Conservation (phyloP, 2,797 vertebrate genomes). For the Urophycis tenuis region DNA sequence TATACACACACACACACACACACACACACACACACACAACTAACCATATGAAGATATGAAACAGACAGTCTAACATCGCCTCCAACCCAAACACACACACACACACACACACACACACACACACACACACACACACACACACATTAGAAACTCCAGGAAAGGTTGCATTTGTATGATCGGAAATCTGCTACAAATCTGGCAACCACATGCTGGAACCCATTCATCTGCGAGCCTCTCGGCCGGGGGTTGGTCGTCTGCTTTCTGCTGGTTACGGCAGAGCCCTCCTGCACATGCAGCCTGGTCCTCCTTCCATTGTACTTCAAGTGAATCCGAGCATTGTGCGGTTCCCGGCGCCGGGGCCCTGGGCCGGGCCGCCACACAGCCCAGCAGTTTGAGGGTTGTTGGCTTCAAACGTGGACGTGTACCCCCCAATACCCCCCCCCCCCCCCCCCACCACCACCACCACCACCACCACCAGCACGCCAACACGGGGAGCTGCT, state of each 20-base stretch:
- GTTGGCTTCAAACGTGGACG: neutral
- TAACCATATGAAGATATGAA: neutral
- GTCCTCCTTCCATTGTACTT: slow-evolving; percentile 46
- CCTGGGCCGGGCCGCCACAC: neutral
- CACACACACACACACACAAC: slow-evolving; percentile 11
- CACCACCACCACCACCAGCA: neutral
- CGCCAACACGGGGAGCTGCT: neutral
- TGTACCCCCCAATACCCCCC: no score
- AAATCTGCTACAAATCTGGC: slow-evolving; percentile 57
- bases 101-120: neutral
- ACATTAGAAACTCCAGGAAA: slow-evolving; percentile 33
- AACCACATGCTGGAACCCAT: slow-evolving; percentile 52
- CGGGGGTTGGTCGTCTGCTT: slow-evolving; percentile 25
- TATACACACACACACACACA: slow-evolving; percentile 1
- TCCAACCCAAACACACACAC: neutral
- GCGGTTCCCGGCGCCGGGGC: slow-evolving; percentile 39
- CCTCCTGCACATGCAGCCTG: slow-evolving; percentile 41
- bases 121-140: slow-evolving; percentile 2
- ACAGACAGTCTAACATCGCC: neutral
- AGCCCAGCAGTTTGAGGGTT: no score
- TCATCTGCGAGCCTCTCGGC: slow-evolving; percentile 47
- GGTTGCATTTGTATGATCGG: slow-evolving; percentile 46
- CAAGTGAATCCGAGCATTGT: slow-evolving; percentile 55
- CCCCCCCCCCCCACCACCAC: neutral
- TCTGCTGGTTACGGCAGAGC: slow-evolving; percentile 34